These are phyloP conservation scores for Brenthis daphne DNA, from an alignment of 2,888 invertebrate genomes.

Conservation along the genomic window DNA sequence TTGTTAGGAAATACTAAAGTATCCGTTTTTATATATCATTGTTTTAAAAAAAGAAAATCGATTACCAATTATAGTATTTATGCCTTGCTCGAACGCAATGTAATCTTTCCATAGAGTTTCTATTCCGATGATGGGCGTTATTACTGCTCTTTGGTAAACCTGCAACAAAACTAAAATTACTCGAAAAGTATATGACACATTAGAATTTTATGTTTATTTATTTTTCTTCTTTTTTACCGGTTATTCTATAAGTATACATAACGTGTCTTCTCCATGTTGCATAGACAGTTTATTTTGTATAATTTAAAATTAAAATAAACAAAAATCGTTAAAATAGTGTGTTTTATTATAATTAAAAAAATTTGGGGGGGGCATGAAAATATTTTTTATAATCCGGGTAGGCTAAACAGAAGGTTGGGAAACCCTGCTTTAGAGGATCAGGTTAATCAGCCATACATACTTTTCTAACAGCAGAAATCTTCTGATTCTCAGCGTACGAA, in stretches of 20 bases:
- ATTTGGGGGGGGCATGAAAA: no score
- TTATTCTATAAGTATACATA: no score
- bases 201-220: no score
- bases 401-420: no score
- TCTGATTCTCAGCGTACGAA: constrained; percentile 99
- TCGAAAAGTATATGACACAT: background rate
- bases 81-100: constrained; percentile 96
- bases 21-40: background rate
- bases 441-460: constrained; percentile 61
- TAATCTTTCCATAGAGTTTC: constrained; percentile 99
- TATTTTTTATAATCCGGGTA: no score
- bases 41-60: background rate
- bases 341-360: no score
- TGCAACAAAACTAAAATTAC: constrained; percentile 49
- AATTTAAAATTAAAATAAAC: no score
- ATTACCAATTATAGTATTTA: constrained; percentile 84
- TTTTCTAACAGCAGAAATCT: constrained; percentile 98
- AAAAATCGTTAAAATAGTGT: no score
- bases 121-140: constrained; percentile 98
- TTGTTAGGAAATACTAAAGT: no score
- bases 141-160: constrained; percentile 97
- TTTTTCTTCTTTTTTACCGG: no score
- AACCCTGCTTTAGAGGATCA: background rate
- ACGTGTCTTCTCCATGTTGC: no score
- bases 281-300: no score